Conservation (phyloP, 2,888 invertebrate genomes). For the Tetragonula carbonaria region DNA sequence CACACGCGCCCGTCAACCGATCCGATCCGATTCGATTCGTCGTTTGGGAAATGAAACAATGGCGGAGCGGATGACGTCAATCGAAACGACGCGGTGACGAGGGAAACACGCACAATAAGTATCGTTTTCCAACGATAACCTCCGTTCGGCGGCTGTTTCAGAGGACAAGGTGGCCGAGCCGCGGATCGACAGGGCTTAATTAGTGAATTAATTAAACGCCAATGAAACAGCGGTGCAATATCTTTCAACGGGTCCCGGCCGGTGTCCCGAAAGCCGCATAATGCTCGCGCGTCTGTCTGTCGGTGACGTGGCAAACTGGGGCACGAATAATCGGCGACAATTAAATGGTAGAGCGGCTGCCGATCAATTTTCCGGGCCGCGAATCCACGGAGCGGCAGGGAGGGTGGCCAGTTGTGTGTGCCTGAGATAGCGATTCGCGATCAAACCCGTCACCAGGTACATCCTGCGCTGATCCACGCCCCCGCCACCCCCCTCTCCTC, state of each 20-base stretch:
- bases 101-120: slow-evolving; percentile 33
- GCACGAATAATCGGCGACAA: slow-evolving; percentile 62
- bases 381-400: background rate
- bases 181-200: slow-evolving; percentile 55
- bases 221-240: slow-evolving; percentile 55
- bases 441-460: slow-evolving; percentile 21
- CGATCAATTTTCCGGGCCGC: slow-evolving; percentile 49
- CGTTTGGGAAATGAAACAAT: background rate
- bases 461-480: background rate
- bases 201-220: slow-evolving; percentile 61
- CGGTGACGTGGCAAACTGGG: slow-evolving; percentile 60
- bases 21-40: background rate
- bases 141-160: background rate
- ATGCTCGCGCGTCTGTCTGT: slow-evolving; percentile 40
- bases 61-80: background rate
- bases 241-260: slow-evolving; percentile 45
- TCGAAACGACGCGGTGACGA: slow-evolving; percentile 9
- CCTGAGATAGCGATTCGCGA: slow-evolving; percentile 35
- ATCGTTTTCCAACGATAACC: slow-evolving; percentile 30
- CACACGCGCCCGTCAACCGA: background rate
- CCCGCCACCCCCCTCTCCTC: background rate
- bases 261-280: slow-evolving; percentile 47
- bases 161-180: slow-evolving; percentile 29
- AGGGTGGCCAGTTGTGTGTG: background rate
- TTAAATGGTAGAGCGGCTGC: slow-evolving; percentile 52